A percentile compares a stretch with the other conserved stretches of the same genome.
Evolutionary conservation across 23 tunicate genomes (phyloP).

Genomic region (Ciona savignyi): DNA sequence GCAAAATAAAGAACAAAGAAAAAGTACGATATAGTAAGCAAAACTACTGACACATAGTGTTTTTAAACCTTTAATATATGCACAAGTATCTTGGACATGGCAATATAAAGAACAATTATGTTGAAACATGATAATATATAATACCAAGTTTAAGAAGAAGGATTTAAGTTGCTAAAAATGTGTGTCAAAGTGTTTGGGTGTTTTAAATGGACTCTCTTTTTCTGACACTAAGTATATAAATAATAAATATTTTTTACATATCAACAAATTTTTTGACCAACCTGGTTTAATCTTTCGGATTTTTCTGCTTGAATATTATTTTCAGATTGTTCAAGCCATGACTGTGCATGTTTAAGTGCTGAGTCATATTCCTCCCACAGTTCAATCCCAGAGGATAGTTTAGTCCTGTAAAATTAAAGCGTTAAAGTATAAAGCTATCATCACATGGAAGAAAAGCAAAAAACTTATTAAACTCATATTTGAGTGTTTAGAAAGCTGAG

Average conservation of each 20-base stretch:
- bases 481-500: too few relatives aligned
- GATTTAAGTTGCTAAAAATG: too few relatives aligned
- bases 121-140: too few relatives aligned
- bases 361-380: slow-evolving; percentile 76
- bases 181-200: too few relatives aligned
- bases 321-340: slow-evolving; percentile 57
- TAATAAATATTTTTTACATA: too few relatives aligned
- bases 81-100: too few relatives aligned
- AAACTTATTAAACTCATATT: too few relatives aligned
- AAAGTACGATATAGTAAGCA: background rate
- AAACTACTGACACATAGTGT: background rate
- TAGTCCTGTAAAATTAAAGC: slow-evolving; percentile 17
- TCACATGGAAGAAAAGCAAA: background rate
- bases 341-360: slow-evolving; percentile 44
- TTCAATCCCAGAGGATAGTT: slow-evolving; percentile 34
- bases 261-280: background rate
- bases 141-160: too few relatives aligned
- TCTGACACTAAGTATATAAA: too few relatives aligned
- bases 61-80: background rate
- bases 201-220: too few relatives aligned
- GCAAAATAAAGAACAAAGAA: background rate
- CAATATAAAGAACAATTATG: too few relatives aligned
- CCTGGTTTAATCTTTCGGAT: slow-evolving; percentile 21
- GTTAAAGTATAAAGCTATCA: background rate
- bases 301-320: slow-evolving; percentile 34